Conservation (phyloP, 2,797 vertebrate species). For the Borostomias antarcticus region DNA sequence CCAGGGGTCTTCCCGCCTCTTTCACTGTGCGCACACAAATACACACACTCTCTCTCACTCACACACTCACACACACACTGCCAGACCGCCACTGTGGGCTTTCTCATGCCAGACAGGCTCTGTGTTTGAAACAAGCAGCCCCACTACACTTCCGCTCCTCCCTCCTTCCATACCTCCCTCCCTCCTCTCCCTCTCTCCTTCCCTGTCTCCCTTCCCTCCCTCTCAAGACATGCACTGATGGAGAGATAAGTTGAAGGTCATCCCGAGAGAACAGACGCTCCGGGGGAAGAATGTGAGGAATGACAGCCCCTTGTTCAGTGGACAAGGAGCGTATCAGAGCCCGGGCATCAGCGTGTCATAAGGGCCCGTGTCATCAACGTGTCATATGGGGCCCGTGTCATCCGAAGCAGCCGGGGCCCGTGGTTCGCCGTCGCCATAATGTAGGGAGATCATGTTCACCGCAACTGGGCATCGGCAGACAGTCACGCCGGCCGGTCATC, state of each 20-base stretch:
- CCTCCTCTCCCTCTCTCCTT: slow-evolving; percentile 3
- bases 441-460: slow-evolving; percentile 25
- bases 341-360: slow-evolving; percentile 49
- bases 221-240: slow-evolving; percentile 73
- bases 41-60: slow-evolving; percentile 7
- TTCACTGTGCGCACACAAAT: slow-evolving; percentile 26
- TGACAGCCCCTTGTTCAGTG: slow-evolving; percentile 68
- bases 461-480: background rate
- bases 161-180: background rate
- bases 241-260: slow-evolving; percentile 82
- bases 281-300: slow-evolving; percentile 74
- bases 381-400: slow-evolving; percentile 62
- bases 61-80: slow-evolving; percentile 21
- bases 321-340: slow-evolving; percentile 64
- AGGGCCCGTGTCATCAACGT: slow-evolving; percentile 56
- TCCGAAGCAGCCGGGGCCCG: too few relatives aligned
- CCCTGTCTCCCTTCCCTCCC: slow-evolving; percentile 25
- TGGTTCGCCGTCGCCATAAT: slow-evolving; percentile 43
- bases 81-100: slow-evolving; percentile 25
- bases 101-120: slow-evolving; percentile 46
- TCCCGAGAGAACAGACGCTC: slow-evolving; percentile 73
- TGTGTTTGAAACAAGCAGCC: slow-evolving; percentile 16
- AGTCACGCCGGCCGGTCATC: background rate
- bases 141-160: background rate
- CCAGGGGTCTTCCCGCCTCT: background rate